Evolutionary conservation across 2,113 vertebrate genomes (phyloP), one percentile per base, ranked within the genome.

Genomic region (Mesoclemmys tuberculata): DNA sequence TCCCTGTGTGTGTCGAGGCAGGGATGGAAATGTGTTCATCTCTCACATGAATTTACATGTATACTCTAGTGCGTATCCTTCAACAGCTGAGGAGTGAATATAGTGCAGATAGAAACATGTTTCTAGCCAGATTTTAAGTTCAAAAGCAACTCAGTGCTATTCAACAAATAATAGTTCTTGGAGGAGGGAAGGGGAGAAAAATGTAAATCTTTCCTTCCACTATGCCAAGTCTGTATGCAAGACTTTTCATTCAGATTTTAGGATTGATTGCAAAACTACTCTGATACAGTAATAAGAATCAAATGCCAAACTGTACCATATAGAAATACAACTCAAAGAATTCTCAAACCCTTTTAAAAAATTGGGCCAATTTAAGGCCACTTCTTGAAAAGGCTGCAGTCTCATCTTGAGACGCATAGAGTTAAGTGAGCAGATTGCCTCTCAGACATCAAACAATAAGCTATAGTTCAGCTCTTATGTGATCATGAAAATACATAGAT

Each of bases 61-160:
- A 6, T 78, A 88, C 54, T 75, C 74, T 46, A 86, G 38, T 0
- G 1, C 1, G 2, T 90, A 89, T 79, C 91, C 84, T 85, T 95
- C 81, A 75, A 18, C 2, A 1, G 38, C 84, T 85, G 0, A 0
- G 91, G 91, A 94, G 82, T 48, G 82, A 88, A 90, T 19, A 38
- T 0, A 0, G 46, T 44, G 51, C 52, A 14, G 82, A 93, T 2
- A n/a, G 68, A 64, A 88, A 31, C n/a, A 41, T 38, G 29, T 93
- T 82, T 85, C 90, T 31, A 1, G 74, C 87, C 64, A 55, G 3
- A 1, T 86, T 93, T 64, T 80, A 85, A 35, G 35, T 64, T 91
- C 77, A 93, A 75, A 92, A 97, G 92, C 82, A 92, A 91, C 68
- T 82, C 58, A 80, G 51, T 27, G 46, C 85, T 87, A 92, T 88